A percentile compares a stretch with the other conserved stretches of the same genome.
phyloP scores from a whole-genome alignment of 2,888 invertebrate species.

The Ectemnius cavifrons region DNA sequence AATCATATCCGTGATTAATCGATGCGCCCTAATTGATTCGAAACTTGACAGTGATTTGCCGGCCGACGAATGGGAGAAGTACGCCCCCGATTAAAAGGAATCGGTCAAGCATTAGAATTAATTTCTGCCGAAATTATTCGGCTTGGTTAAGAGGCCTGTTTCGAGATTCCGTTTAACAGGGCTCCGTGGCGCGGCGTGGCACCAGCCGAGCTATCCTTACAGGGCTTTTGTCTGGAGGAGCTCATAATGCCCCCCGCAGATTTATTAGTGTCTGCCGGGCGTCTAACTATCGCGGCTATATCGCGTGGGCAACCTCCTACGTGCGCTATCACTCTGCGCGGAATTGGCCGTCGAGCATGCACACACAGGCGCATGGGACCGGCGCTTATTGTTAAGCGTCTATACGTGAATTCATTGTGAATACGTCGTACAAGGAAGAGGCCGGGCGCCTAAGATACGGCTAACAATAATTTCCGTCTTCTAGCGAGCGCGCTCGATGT shows the following conservation, averaged over 20 bases:
- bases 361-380: constrained; percentile 25
- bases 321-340: constrained; percentile 36
- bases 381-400: constrained; percentile 52
- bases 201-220: too few relatives aligned
- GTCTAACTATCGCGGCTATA: constrained; percentile 41
- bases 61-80: too few relatives aligned
- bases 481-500: constrained; percentile 7
- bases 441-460: constrained; percentile 3
- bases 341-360: constrained; percentile 40
- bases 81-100: too few relatives aligned
- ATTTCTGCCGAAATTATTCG: background rate
- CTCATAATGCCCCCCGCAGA: constrained; percentile 26
- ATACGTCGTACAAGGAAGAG: constrained; percentile 34
- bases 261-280: constrained; percentile 42
- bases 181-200: too few relatives aligned
- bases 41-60: background rate
- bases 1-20: constrained; percentile 5
- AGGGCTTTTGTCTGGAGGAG: constrained; percentile 37
- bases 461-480: constrained; percentile 22
- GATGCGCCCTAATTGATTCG: constrained; percentile 6
- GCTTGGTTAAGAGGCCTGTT: background rate
- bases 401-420: constrained; percentile 32
- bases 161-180: too few relatives aligned
- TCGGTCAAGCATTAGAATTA: background rate
- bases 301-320: constrained; percentile 47